Base-by-base conservation (phyloP, 2,113 vertebrate genomes). In the Meleagris gallopavo region DNA sequence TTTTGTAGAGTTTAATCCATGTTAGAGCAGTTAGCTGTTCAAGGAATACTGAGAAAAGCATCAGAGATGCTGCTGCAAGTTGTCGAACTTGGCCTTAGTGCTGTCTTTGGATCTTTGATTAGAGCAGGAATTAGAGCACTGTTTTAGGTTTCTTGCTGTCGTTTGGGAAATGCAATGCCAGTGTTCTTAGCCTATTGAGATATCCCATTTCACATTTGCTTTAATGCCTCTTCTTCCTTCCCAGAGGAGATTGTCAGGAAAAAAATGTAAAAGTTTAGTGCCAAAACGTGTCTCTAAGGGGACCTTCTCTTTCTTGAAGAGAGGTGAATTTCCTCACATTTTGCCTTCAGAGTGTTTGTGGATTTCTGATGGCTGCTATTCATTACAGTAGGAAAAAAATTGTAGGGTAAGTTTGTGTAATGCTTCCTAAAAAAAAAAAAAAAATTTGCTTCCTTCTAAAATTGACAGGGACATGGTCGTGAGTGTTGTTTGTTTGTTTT, bases 141-240 rank as follows among this genome's bases (percentile, higher is more conserved):
- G 67, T 48, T 89, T 83, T 70, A 25, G 2, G 5, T 71, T 94
- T 92, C 60, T 80, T 88, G 69, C 80, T 86, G 45, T 55, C 77
- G 19, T 50, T 86, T 14, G 29, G 50, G 61, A 52, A 71, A 50
- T 65, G 40, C 30, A 27, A 27, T 66, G n/a, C 50, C 67, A 80
- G 29, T 46, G 83, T 86, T 67, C 72, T 30, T 61, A 45, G 30
- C 19, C 24, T 70, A 2, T 54, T 27, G 55, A 72, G 52, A 72
- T 38, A 57, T 12, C 2, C 4, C n/a, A 22, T 69, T 88, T 88
- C 52, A 66, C 36, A 11, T 89, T 73, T 45, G 8, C 18, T 79
- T 84, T 76, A 72, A 32, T 81, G 30, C 3, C 10, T n/a, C 30
- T 29, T 52, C 45, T 88, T 83, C 36, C 61, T 64, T 34, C 22